Conservation (phyloP, 2,888 invertebrate genomes). For the Thecocarcelia acutangulata region DNA sequence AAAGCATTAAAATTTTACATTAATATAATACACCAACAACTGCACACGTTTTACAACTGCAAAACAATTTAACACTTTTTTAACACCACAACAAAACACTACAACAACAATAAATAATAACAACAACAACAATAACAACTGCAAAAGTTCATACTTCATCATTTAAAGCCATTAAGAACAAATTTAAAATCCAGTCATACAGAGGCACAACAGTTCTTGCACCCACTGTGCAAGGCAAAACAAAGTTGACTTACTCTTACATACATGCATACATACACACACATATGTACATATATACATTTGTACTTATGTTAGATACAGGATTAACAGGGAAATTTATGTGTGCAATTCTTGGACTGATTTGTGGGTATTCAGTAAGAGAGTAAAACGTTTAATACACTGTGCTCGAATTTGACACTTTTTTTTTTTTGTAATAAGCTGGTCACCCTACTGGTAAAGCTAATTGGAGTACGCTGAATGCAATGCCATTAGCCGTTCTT, state of each 20-base stretch:
- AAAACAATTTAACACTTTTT: slow-evolving; percentile 30
- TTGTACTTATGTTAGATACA: background rate
- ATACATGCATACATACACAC: background rate
- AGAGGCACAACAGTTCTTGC: background rate
- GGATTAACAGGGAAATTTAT: background rate
- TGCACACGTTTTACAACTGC: slow-evolving; percentile 12
- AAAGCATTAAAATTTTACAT: slow-evolving; percentile 40
- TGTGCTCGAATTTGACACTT: no score
- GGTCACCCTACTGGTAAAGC: no score
- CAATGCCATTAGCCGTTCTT: no score
- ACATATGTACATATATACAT: no score
- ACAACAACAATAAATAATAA: slow-evolving; percentile 18
- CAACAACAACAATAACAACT: slow-evolving; percentile 10
- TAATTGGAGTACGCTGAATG: no score
- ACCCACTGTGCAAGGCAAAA: slow-evolving; percentile 31
- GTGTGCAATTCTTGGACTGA: no score
- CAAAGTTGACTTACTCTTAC: background rate
- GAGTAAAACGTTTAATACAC: no score
- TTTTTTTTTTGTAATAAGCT: no score
- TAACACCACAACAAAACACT: background rate
- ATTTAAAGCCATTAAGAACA: slow-evolving; percentile 18
- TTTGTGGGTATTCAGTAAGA: no score
- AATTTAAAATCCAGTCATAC: slow-evolving; percentile 4
- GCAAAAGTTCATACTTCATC: background rate
- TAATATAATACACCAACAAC: slow-evolving; percentile 9